Conservation (phyloP, 2,113 vertebrate species). For the Odontesthes bonariensis region DNA sequence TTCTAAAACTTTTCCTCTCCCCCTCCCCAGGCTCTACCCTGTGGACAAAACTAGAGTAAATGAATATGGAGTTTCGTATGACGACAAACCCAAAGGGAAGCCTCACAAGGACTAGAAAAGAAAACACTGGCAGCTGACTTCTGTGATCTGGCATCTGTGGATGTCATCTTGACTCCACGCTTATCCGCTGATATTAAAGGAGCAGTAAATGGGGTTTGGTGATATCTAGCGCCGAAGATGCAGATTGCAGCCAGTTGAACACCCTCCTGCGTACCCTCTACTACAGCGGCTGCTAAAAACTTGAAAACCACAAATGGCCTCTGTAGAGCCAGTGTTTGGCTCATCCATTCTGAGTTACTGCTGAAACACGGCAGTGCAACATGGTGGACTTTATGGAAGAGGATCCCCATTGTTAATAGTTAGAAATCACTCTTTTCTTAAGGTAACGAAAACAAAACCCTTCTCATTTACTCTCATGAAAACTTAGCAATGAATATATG, state of each 20-base stretch:
- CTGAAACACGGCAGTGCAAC: background rate
- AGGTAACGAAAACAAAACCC: background rate
- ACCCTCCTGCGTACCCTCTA: background rate
- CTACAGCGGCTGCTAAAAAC: slow-evolving; percentile 5
- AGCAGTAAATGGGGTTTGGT: background rate
- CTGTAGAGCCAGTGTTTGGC: background rate
- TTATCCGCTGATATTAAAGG: background rate
- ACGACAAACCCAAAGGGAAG: slow-evolving; percentile 88
- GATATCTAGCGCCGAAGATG: background rate
- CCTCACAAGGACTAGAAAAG: slow-evolving; percentile 83
- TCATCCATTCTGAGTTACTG: background rate
- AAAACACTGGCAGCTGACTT: background rate
- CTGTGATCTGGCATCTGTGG: slow-evolving; percentile 19
- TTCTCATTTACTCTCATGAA: background rate
- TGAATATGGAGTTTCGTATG: slow-evolving; percentile 94
- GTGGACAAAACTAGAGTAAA: slow-evolving; percentile 98
- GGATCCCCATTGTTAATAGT: background rate
- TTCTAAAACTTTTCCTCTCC: background rate
- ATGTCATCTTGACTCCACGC: slow-evolving; percentile 1
- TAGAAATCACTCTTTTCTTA: background rate
- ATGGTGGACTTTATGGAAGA: background rate
- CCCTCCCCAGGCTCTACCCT: slow-evolving; percentile 92
- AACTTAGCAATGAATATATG: background rate
- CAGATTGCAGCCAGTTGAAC: background rate
- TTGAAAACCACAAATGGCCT: background rate